Conservation (phyloP, 2,888 invertebrate genomes). For the Odontocerum albicorne region DNA sequence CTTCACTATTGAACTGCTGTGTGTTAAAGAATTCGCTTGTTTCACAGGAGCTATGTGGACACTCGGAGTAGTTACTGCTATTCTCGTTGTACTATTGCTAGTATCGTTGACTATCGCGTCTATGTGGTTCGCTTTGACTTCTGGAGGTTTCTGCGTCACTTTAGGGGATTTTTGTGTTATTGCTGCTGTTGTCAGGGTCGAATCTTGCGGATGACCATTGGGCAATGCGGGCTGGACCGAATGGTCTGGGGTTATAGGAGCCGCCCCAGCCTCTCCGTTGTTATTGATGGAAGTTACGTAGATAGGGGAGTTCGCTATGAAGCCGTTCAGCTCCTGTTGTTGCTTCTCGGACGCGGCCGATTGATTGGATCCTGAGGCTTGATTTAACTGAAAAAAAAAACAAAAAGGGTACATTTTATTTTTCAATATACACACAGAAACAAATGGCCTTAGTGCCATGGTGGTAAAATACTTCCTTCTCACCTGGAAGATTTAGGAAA, state of each 20-base stretch:
- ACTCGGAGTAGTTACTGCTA: conserved; percentile 17
- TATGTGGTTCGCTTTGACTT: conserved; percentile 32
- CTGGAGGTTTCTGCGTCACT: conserved; percentile 12
- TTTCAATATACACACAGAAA: no score
- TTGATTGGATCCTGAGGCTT: conserved; percentile 58
- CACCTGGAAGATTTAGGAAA: no score
- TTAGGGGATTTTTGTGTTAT: conserved; percentile 36
- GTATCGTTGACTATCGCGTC: conserved; percentile 17
- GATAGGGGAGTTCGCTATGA: conserved; percentile 79
- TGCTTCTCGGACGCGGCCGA: conserved; percentile 46
- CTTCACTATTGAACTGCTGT: background rate
- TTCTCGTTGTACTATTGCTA: conserved; percentile 4
- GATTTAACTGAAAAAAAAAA: conserved; percentile 61
- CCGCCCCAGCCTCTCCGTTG: conserved; percentile 56
- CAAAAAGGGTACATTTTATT: no score
- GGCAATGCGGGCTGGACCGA: conserved; percentile 51
- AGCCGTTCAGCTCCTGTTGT: conserved; percentile 70
- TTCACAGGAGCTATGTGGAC: conserved; percentile 25
- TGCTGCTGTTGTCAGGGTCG: conserved; percentile 33
- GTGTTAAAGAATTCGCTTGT: conserved; percentile 5
- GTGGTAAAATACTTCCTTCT: no score
- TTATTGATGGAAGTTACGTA: conserved; percentile 77
- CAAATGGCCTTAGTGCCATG: no score
- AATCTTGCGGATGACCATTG: conserved; percentile 48
- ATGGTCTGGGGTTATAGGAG: conserved; percentile 55